Evolutionary conservation across 30 jellyfish, hydroid and myxozoan genomes (phyloP), one percentile per base, ranked within the genome.

Genomic region (Aurelia sp.): DNA sequence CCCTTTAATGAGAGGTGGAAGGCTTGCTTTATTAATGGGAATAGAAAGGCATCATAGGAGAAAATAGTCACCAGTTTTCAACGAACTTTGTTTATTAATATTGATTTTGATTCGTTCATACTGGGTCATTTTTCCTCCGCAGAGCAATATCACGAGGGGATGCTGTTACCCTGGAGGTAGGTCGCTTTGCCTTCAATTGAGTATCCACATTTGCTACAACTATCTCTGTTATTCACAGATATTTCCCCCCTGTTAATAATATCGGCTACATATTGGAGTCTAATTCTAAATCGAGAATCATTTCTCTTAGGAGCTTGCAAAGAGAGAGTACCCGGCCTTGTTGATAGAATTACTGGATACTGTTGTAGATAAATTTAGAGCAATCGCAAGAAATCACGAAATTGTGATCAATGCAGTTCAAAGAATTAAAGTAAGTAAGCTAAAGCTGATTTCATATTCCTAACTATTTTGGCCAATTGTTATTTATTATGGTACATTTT

Each of bases 341-440:
- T 74, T 94, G 48, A 24, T 94, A 33, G 98, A 94, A 74, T 81
- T 94, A 15, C 65, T 87, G 58, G 89, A 94, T 20, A 85, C 80
- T 27, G 80, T 90, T 16, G 79, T 88, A 73, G 94, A 90, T 18
- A 89, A 75, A 60, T 94, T 94, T 52, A 89, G 98, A 17, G 74
- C 66, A 51, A 87, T 94, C 47, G 99, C 99, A 8, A 76, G 81
- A n/a, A 88, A 94, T 58, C 99, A 94, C 53, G 80, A 78, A 62
- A 89, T 94, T 20, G 78, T 94, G 35, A 68, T 94, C 44, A 77
- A 64, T 53, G 99, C 99, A 20, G 85, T 92, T 8, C 80, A 82
- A 59, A 91, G 93, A 70, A 85, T 88, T 18, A 81, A 87, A 92
- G 97, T 87, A 44, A 30, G 71, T 60, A 27, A 19, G 1, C 17